Evolutionary conservation across 1,140 invertebrate genomes (phyloP).

Genomic region (Microplitis demolitor): DNA sequence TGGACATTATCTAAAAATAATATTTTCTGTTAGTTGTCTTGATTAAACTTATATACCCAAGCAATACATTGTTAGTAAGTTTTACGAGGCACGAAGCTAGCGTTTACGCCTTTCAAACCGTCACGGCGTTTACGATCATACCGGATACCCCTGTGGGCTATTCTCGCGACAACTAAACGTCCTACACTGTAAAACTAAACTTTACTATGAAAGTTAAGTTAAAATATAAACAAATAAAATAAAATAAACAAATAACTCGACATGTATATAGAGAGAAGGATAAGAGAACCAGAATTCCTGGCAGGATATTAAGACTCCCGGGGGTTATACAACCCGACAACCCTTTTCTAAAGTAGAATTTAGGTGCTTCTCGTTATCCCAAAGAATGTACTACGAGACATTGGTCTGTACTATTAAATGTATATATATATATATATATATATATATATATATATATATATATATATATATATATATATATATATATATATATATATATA

Average conservation of each 20-base stretch:
- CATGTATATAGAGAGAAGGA: background rate
- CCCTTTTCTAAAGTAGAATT: background rate
- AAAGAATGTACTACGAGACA: background rate
- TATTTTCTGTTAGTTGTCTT: background rate
- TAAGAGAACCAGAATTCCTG: background rate
- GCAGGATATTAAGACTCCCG: background rate
- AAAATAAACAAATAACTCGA: background rate
- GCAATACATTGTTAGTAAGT: constrained; percentile 45
- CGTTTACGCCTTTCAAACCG: constrained; percentile 25
- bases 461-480: background rate
- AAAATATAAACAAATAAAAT: background rate
- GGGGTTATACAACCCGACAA: background rate
- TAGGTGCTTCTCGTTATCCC: background rate
- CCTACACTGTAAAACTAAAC: background rate
- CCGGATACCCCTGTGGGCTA: constrained; percentile 23
- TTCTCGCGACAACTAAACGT: constrained; percentile 38
- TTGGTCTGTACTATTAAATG: background rate
- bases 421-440: constrained; percentile 2
- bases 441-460: constrained; percentile 1
- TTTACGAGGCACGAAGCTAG: constrained; percentile 44
- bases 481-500: background rate
- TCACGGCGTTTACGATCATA: constrained; percentile 41
- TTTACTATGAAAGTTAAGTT: background rate
- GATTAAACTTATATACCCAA: constrained; percentile 3
- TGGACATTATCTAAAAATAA: constrained; percentile 19